Conservation (phyloP, 2,113 vertebrate genomes). For the Rhagologus leucostigma region DNA sequence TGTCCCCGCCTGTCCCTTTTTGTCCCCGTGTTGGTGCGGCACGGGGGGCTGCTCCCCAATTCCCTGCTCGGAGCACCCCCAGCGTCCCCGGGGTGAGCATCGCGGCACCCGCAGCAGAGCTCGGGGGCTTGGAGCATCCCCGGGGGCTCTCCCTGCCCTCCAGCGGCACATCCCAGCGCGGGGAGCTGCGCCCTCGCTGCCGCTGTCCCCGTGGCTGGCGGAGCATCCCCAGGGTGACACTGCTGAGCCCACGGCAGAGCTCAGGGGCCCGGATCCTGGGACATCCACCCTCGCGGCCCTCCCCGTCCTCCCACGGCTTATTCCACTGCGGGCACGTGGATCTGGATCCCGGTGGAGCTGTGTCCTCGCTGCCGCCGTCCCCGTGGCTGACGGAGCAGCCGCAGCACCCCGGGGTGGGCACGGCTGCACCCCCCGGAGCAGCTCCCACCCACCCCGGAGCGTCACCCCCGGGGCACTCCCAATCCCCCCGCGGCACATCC, state of each 20-base stretch:
- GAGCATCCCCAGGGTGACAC: not conserved
- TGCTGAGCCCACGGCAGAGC: not conserved
- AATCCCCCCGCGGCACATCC: rapidly evolving
- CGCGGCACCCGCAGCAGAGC: not conserved
- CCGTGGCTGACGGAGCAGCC: not conserved
- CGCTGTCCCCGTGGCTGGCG: not conserved
- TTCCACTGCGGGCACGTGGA: rapidly evolving
- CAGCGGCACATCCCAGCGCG: rapidly evolving
- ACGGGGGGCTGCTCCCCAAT: rapidly evolving
- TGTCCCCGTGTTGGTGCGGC: rapidly evolving
- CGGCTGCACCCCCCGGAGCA: not conserved
- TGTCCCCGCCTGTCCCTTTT: not conserved
- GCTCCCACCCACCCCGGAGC: not conserved
- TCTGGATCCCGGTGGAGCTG: not conserved
- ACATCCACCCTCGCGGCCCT: not conserved
- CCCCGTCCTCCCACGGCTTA: rapidly evolving
- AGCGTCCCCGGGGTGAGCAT: not conserved
- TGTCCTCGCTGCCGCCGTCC: not conserved
- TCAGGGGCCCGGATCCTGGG: rapidly evolving
- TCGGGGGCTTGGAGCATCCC: not conserved
- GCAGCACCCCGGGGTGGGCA: not conserved
- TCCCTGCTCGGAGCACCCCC: not conserved
- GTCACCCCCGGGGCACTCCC: not conserved
- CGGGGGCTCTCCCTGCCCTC: not conserved
- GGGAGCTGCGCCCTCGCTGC: not conserved